Evolutionary conservation across 1,140 invertebrate genomes (phyloP).

Genomic region (Cylas formicarius): DNA sequence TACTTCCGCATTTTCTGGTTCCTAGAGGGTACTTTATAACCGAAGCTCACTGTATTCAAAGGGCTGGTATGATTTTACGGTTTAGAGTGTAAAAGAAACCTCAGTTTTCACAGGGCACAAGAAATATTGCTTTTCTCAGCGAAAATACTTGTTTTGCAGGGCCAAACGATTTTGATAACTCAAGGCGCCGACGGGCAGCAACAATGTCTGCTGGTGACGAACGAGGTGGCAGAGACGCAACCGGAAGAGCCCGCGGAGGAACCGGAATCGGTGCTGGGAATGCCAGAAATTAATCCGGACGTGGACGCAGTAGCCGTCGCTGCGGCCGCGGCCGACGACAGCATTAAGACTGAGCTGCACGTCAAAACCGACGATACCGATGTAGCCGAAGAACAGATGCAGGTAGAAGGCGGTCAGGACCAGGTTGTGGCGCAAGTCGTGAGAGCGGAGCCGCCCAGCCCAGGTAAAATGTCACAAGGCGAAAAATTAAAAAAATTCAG

Average conservation of each 20-base stretch:
- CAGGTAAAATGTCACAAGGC: conserved; percentile 49
- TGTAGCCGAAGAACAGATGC: conserved; percentile 45
- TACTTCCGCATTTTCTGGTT: no score
- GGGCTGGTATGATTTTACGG: no score
- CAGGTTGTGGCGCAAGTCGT: conserved; percentile 77
- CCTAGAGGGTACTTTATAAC: no score
- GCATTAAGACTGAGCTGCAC: conserved; percentile 18
- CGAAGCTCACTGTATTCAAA: no score
- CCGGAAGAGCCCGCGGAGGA: conserved; percentile 21
- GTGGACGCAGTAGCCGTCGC: conserved; percentile 28
- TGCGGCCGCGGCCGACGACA: conserved; percentile 6
- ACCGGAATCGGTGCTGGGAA: conserved; percentile 5
- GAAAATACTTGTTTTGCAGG: conserved; percentile 40
- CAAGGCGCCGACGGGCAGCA: conserved; percentile 58
- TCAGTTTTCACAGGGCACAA: not conserved
- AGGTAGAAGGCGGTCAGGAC: conserved; percentile 34
- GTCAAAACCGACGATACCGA: conserved; percentile 29
- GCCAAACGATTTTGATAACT: conserved; percentile 63
- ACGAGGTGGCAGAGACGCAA: conserved; percentile 47
- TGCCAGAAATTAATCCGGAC: conserved; percentile 20
- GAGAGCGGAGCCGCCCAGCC: conserved; percentile 69
- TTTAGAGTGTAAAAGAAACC: not conserved
- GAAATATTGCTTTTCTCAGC: not conserved
- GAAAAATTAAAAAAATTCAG: no score
- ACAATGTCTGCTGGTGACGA: conserved; percentile 63